phyloP scores from a whole-genome alignment of 2,113 vertebrate genomes.

The Rhadina sibilatrix region DNA sequence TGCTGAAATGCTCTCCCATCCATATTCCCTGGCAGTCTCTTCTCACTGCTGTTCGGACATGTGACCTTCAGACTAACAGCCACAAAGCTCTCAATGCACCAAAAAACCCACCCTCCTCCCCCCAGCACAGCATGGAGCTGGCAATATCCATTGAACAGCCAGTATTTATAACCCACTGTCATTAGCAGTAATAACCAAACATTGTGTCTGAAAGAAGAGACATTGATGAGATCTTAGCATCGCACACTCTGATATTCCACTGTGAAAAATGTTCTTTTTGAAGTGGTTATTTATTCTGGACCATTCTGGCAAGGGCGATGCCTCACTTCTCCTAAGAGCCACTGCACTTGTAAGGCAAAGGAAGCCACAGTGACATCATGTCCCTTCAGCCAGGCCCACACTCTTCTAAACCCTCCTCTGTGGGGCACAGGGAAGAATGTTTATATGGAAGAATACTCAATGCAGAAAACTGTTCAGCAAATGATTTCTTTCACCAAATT shows the following conservation, averaged over 20 bases:
- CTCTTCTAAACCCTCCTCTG: neutral
- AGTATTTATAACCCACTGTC: neutral
- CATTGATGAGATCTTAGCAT: neutral
- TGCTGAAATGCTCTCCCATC: neutral
- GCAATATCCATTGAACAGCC: neutral
- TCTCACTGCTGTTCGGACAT: neutral
- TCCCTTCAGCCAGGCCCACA: neutral
- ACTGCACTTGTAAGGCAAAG: neutral
- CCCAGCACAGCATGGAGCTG: rapidly evolving
- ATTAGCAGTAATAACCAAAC: neutral
- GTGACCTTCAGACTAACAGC: neutral
- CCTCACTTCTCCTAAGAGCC: neutral
- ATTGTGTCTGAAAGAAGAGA: neutral
- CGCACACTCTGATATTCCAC: neutral
- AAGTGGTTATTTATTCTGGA: neutral
- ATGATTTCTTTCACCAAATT: neutral
- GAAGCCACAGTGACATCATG: neutral
- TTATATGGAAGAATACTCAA: neutral
- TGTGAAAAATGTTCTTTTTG: neutral
- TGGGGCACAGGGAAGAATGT: neutral
- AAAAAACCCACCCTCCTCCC: neutral
- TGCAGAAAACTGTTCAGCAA: neutral
- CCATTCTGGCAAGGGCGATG: neutral
- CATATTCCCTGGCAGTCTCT: neutral
- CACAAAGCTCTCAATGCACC: neutral